Base-by-base conservation (phyloP, 2,888 invertebrate species). In the Peribatodes rhomboidaria region DNA sequence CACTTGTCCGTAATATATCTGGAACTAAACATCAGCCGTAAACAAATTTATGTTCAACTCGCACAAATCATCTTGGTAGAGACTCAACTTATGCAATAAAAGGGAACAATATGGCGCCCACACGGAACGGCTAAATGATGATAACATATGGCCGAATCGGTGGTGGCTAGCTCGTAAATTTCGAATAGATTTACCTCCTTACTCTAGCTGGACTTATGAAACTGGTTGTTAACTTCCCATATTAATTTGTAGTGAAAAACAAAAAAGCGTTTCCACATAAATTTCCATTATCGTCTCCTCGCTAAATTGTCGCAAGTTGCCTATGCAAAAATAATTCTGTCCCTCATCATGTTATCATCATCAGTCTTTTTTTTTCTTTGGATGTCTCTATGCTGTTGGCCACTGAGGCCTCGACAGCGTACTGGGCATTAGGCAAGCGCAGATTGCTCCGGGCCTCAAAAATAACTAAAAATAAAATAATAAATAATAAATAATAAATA, bases 1-100 rank as follows among this genome's bases (percentile, higher is more conserved):
- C 42, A 44, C 62, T 57, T 42, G 56, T 37, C 37, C 37, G 16
- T 58, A 31, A 59, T 60, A 41, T 60, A 37, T 65, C 35, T 56
- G 16, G 44, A 62, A 60, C 55, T 60, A 69, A 64, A 49, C 55
- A 65, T 44, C 42, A 64, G 57, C 31, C 41, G 61, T 66, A 65
- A 66, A 68, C 53, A 71, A 69, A 66, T 68, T 66, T 68, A 61
- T 66, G 64, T 41, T 52, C 50, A 66, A 69, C 61, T 65, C 65
- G 41, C 65, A 68, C 71, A 68, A 69, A 71, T 69, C 71, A 69
- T 69, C 58, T 67, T 9, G 31, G 49, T 35, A 67, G 71, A 75
- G 73, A 80, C 76, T 77, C 67, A 88, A 87, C 75, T 87, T 85
- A 67, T 70, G 84, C 73, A 86, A 86, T 88, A 88, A 87, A 85